A percentile compares a stretch with the other conserved stretches of the same genome.
Evolutionary conservation across 2,113 vertebrate species (phyloP).

Genomic region (Nyctereutes procyonoides): DNA sequence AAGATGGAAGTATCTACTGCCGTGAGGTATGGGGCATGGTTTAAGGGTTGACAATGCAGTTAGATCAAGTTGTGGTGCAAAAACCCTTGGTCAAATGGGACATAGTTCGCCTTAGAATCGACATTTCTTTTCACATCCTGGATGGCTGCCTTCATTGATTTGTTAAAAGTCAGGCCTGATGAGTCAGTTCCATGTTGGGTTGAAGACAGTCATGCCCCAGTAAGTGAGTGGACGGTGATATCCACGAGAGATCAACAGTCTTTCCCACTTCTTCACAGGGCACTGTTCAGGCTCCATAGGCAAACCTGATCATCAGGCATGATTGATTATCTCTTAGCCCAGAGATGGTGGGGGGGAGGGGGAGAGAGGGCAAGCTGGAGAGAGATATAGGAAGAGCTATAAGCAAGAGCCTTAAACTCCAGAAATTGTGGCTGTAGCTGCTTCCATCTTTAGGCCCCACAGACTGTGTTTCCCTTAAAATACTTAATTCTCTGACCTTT

Average conservation of each 20-base stretch:
- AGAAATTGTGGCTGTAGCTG: not conserved
- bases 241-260: not conserved
- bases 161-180: not conserved
- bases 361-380: not conserved
- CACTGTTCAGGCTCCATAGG: not conserved
- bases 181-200: not conserved
- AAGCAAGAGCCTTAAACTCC: not conserved
- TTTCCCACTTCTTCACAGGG: not conserved
- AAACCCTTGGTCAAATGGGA: not conserved
- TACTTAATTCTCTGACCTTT: not conserved
- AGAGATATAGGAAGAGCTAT: not conserved
- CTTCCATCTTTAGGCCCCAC: not conserved
- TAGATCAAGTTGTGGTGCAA: not conserved
- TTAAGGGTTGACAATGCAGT: not conserved
- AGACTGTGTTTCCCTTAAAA: not conserved
- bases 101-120: not conserved
- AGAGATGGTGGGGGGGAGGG: not conserved
- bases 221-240: not conserved
- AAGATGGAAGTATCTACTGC: not conserved
- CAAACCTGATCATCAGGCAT: not conserved
- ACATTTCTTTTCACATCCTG: not conserved
- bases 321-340: not conserved
- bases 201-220: not conserved
- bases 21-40: not conserved
- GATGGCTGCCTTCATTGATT: not conserved